Evolutionary conservation across 2,888 invertebrate genomes (phyloP).

Genomic region (Julus scandinavius): DNA sequence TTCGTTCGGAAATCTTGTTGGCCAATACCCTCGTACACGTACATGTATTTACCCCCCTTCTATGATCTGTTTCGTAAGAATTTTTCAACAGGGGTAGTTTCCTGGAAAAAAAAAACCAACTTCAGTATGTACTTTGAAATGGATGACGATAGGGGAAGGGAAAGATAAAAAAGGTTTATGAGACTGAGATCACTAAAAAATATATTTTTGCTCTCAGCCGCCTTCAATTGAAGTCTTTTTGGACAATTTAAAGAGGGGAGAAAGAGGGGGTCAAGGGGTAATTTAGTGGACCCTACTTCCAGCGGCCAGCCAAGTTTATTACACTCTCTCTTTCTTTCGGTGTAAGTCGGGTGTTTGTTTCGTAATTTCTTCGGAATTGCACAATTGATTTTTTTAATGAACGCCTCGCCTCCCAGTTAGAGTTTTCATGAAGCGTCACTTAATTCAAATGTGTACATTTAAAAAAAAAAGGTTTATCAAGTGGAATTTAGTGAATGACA

Average conservation of each 20-base stretch:
- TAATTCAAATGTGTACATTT: no score
- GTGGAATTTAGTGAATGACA: no score
- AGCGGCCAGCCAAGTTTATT: constrained; percentile 28
- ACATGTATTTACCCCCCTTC: not conserved
- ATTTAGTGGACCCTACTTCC: constrained; percentile 23
- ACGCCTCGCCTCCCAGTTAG: not conserved
- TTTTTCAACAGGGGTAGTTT: constrained; percentile 33
- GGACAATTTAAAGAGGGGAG: constrained; percentile 26
- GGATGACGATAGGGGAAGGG: constrained; percentile 6
- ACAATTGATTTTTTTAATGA: constrained; percentile 31
- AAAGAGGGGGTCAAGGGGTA: constrained; percentile 26
- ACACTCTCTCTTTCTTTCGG: not conserved
- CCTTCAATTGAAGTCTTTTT: constrained; percentile 17
- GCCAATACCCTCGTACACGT: not conserved
- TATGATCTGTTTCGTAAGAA: constrained; percentile 33
- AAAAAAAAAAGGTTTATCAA: no score
- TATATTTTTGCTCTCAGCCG: constrained; percentile 24
- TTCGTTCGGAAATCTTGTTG: not conserved
- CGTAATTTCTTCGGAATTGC: not conserved
- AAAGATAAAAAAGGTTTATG: constrained; percentile 33
- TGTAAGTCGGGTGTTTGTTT: not conserved
- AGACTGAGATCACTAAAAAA: constrained; percentile 33
- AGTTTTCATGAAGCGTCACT: not conserved
- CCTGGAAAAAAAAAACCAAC: not conserved
- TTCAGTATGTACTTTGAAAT: constrained; percentile 31